Evolutionary conservation across 2,797 vertebrate genomes (phyloP).

Genomic region (Diceros bicornis): DNA sequence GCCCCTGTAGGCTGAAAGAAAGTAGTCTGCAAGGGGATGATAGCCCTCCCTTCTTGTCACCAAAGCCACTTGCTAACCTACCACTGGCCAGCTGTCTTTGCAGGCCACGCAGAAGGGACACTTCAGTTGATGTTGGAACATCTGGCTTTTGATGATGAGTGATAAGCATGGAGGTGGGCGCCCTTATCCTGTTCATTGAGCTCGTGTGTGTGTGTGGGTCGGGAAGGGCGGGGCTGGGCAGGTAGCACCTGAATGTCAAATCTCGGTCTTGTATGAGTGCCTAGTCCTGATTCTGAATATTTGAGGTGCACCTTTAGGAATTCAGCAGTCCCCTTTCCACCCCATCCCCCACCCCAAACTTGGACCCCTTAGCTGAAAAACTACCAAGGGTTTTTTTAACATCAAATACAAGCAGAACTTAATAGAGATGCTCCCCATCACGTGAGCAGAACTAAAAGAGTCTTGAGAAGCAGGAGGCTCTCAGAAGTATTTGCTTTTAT

Average conservation of each 20-base stretch:
- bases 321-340: background rate
- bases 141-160: background rate
- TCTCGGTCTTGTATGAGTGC: background rate
- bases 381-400: background rate
- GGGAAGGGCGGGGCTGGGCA: too few relatives aligned
- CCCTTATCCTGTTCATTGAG: background rate
- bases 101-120: background rate
- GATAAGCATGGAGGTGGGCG: background rate
- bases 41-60: background rate
- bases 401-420: background rate
- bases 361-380: background rate
- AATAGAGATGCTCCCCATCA: background rate
- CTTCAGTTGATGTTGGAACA: background rate
- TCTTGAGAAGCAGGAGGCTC: background rate
- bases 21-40: background rate
- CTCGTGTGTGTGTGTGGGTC: background rate
- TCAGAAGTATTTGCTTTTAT: background rate
- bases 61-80: background rate
- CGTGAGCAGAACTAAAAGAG: background rate
- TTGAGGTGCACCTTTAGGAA: background rate
- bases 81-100: background rate
- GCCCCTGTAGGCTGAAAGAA: background rate
- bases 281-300: slow-evolving; percentile 6
- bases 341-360: background rate
- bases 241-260: background rate